Evolutionary conservation across 2,113 vertebrate genomes (phyloP).

Genomic region (Gila orcuttii): DNA sequence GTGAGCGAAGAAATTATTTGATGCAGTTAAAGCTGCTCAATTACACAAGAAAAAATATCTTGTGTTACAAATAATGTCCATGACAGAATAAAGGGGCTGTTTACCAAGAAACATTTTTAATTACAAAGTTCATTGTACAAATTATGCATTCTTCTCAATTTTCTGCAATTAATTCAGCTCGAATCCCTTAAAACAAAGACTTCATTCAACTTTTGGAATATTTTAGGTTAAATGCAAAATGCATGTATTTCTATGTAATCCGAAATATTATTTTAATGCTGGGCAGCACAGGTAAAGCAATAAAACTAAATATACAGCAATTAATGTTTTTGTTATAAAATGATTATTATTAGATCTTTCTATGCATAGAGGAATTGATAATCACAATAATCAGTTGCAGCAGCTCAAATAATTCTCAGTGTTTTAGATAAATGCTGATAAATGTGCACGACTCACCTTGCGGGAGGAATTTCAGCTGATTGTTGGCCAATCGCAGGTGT

Average conservation of each 20-base stretch:
- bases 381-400: background rate
- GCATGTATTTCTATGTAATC: background rate
- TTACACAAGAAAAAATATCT: background rate
- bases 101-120: background rate
- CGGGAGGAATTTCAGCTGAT: conserved; percentile 89
- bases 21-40: conserved; percentile 2
- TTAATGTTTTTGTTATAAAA: background rate
- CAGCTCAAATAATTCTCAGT: background rate
- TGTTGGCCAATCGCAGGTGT: conserved; percentile 91
- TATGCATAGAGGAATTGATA: background rate
- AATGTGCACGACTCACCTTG: conserved; percentile 74
- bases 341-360: background rate
- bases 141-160: background rate
- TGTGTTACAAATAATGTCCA: background rate
- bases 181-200: background rate
- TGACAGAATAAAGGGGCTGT: background rate
- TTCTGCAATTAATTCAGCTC: background rate
- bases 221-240: background rate
- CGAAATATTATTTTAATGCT: background rate
- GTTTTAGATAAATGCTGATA: background rate
- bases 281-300: background rate
- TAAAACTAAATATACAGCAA: background rate
- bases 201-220: background rate
- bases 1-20: background rate
- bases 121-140: background rate